These are phyloP conservation scores for Flabesymbios commensalis DNA, from an alignment of 2,888 invertebrate genomes.

Conservation along the genomic window DNA sequence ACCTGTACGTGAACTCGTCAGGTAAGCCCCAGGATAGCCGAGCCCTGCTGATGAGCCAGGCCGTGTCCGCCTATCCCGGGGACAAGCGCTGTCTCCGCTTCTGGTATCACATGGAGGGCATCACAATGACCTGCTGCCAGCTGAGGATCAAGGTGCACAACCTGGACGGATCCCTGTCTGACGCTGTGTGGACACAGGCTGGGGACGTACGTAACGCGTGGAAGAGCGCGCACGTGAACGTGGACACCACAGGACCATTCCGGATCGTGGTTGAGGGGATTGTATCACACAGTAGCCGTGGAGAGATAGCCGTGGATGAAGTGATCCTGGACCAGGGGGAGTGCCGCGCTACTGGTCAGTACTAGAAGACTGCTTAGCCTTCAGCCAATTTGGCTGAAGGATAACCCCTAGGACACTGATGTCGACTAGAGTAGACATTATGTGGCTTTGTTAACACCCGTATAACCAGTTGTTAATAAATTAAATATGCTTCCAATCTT, in stretches of 20 bases:
- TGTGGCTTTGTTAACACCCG: too few species aligned
- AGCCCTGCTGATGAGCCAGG: constrained; percentile 22
- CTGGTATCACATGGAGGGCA: constrained; percentile 28
- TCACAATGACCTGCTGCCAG: constrained; percentile 19
- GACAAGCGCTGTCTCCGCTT: constrained; percentile 23
- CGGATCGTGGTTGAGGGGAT: constrained; percentile 23
- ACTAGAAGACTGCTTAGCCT: too few species aligned
- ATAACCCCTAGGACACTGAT: neutral
- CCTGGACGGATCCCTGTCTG: constrained; percentile 22
- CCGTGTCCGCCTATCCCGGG: constrained; percentile 11
- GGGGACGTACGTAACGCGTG: constrained; percentile 20
- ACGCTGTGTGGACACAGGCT: constrained; percentile 24
- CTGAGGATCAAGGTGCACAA: constrained; percentile 20
- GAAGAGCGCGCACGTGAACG: constrained; percentile 16
- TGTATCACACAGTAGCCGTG: neutral
- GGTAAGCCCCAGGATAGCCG: constrained; percentile 3
- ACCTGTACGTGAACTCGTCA: constrained; percentile 24
- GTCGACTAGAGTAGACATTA: too few species aligned
- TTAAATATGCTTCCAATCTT: too few species aligned
- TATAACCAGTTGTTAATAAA: too few species aligned
- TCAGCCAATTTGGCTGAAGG: neutral
- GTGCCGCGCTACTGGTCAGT: neutral
- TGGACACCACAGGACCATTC: constrained; percentile 16
- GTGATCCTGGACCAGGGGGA: constrained; percentile 8
- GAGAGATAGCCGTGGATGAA: constrained; percentile 23